Evolutionary conservation across 2,888 invertebrate genomes (phyloP), one percentile per base, ranked within the genome.

Genomic region (Pammene aurita): DNA sequence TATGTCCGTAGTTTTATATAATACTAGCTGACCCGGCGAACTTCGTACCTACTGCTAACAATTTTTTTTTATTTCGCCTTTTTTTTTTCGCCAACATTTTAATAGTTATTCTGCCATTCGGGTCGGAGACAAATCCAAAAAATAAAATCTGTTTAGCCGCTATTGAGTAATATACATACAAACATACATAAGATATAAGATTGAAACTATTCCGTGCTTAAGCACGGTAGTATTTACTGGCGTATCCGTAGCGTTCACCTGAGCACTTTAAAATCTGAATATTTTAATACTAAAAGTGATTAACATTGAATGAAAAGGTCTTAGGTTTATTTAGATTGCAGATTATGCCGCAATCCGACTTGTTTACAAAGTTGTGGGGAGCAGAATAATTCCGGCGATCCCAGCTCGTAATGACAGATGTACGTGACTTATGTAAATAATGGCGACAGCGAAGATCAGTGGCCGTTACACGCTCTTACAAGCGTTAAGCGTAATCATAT

Each of bases 351-450:
- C 46, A 60, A 69, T 65, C 65, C 69, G 58, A 64, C 54, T 69
- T 69, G 69, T 69, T 69, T 69, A 69, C 69, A 65, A 69, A 69
- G 58, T 61, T 66, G 60, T 55, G 65, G 58, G 61, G 44, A 38
- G 38, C 74, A 73, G 77, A 78, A 78, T 78, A 77, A 62, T 56
- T 61, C 71, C 68, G 58, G 68, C 58, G 67, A 65, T 70, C 72
- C 70, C 61, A 61, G 55, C 73, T 76, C 75, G 74, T 82, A 81
- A 81, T 77, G 77, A 76, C 76, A 71, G 69, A 71, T 71, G 77
- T 77, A 82, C 82, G 81, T 83, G 81, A 82, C 82, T 78, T 80
- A 82, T 82, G 80, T 76, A 78, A 82, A 81, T 83, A 82, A 81
- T 75, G 73, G 78, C 77, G 80, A 78, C 80, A 80, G 71, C 75